Base-by-base conservation (phyloP, 2,113 vertebrate genomes). In the Sisor rabdophorus region DNA sequence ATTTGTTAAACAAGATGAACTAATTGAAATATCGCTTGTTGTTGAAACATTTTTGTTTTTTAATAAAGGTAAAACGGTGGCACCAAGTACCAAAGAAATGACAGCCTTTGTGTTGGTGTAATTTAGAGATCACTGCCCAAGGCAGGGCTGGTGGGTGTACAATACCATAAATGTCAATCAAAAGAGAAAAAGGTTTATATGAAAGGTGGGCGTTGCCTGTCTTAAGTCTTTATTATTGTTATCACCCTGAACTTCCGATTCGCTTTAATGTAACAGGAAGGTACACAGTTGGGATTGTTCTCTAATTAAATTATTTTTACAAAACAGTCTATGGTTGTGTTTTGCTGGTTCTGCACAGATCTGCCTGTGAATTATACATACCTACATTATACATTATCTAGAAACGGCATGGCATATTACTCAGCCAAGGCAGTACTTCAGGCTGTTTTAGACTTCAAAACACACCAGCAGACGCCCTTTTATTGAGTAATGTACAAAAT, bases 101-200 rank as follows among this genome's bases (percentile, higher is more conserved):
- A 56, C 17, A 61, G 24, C 44, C n/a, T 61, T 53, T 77, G 54
- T 75, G 64, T 50, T 53, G 22, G 5, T 47, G 17, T 50, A 24
- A 77, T 78, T 71, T 71, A 63, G 40, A 78, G 61, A 54, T 71
- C 48, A 55, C 68, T 64, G 69, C 44, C 47, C 64, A 64, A 60
- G 54, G 58, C 63, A 11, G 32, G 58, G 48, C 19, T 55, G 58
- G 28, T 69, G 30, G 11, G n/a, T 50, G 22, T 53, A 68, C 44
- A 40, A 68, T 69, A 60, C 9, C 3, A 13, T 60, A 26, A 16
- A n/a, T 72, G 36, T 44, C 53, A 77, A 19, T 55, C 32, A 61
- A 30, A 60, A 73, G 52, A 54, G 10, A 68, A 58, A 26, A 40
- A 17, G 3, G 47, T 71, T 71, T 71, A 52, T 71, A 60, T 72